A percentile compares a stretch with the other conserved stretches of the same genome.
Conservation (phyloP, 1,140 invertebrate genomes). For the Antheraea mylitta region DNA sequence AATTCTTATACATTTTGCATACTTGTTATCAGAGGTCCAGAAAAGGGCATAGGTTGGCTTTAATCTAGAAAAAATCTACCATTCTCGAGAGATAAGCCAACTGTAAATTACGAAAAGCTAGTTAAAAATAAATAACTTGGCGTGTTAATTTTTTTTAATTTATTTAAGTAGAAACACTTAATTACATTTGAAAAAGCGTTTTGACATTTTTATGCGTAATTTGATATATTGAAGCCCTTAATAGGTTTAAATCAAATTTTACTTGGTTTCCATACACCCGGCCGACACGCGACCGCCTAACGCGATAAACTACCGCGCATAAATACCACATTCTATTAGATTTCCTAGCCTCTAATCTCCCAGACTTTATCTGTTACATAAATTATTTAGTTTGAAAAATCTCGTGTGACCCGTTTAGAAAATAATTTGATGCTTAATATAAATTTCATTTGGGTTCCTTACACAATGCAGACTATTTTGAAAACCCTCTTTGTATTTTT, state of each 20-base stretch:
- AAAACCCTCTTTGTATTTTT: too few relatives aligned
- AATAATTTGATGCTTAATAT: constrained; percentile 66
- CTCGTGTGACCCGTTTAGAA: constrained; percentile 43
- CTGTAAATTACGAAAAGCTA: too few relatives aligned
- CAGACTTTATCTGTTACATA: constrained; percentile 59
- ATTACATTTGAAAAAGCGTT: not conserved
- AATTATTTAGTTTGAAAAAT: constrained; percentile 64
- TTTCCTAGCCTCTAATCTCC: constrained; percentile 58
- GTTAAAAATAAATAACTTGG: too few relatives aligned
- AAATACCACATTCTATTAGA: constrained; percentile 63
- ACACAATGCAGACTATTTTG: not conserved
- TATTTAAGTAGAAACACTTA: not conserved
- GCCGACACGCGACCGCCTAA: constrained; percentile 49
- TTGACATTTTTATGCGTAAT: constrained; percentile 11
- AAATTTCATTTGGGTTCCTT: constrained; percentile 5
- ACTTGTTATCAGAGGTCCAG: too few relatives aligned
- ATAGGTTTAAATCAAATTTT: constrained; percentile 2
- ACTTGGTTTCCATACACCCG: not conserved
- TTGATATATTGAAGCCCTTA: constrained; percentile 4
- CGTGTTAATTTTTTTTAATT: too few relatives aligned
- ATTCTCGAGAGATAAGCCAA: too few relatives aligned
- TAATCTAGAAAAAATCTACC: too few relatives aligned
- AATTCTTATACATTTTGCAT: too few relatives aligned
- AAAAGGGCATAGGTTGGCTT: too few relatives aligned
- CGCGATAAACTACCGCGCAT: constrained; percentile 57